phyloP scores from a whole-genome alignment of 2,113 vertebrate species.

The Pollimyrus isidori region DNA sequence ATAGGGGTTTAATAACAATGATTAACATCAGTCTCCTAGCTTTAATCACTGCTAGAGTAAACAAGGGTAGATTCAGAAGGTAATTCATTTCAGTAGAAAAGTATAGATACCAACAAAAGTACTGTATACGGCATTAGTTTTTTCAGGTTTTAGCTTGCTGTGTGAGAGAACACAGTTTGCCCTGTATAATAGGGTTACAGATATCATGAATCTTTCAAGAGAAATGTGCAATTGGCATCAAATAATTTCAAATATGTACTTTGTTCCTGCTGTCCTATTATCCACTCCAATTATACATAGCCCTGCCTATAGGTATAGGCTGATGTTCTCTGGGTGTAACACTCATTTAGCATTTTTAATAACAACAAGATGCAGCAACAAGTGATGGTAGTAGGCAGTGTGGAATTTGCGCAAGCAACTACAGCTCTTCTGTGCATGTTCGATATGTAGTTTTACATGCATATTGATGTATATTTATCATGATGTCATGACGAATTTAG shows the following conservation, averaged over 20 bases:
- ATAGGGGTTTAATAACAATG: not conserved
- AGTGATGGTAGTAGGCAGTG: not conserved
- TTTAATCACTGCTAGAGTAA: not conserved
- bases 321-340: not conserved
- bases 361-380: not conserved
- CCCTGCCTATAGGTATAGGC: not conserved
- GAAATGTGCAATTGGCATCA: not conserved
- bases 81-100: not conserved
- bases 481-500: not conserved
- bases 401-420: not conserved
- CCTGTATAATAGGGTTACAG: not conserved
- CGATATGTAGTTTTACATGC: not conserved
- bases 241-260: not conserved
- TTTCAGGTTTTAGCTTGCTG: not conserved
- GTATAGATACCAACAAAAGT: not conserved
- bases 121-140: not conserved
- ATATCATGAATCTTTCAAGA: not conserved
- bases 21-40: not conserved
- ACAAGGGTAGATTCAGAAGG: not conserved
- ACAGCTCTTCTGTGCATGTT: not conserved
- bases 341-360: conserved; percentile 10
- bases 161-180: not conserved
- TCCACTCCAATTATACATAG: not conserved
- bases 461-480: not conserved
- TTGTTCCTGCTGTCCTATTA: not conserved